phyloP scores from a whole-genome alignment of 1,140 invertebrate genomes.

The Cepaea nemoralis region DNA sequence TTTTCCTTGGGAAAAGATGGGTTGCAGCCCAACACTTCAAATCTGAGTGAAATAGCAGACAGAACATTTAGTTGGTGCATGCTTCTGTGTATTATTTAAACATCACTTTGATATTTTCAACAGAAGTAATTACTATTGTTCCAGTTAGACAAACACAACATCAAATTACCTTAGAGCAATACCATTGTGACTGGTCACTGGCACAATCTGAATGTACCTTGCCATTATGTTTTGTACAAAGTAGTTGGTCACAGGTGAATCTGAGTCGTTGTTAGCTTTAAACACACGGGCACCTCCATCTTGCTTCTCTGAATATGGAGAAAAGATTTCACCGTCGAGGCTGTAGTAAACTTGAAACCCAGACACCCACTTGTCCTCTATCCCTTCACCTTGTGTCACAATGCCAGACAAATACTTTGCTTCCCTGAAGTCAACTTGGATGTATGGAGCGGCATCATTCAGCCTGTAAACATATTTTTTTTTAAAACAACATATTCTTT shows the following conservation, averaged over 20 bases:
- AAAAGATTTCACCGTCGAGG: constrained; percentile 59
- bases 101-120: too few relatives aligned
- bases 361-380: constrained; percentile 62
- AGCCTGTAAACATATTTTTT: constrained; percentile 2
- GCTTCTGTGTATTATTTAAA: too few relatives aligned
- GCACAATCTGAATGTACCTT: constrained; percentile 8
- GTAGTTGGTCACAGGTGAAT: constrained; percentile 44
- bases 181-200: constrained; percentile 8
- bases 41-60: neutral
- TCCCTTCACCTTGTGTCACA: constrained; percentile 48
- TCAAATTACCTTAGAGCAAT: neutral
- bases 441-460: constrained; percentile 9
- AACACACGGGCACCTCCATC: constrained; percentile 47
- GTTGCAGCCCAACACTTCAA: constrained; percentile 25
- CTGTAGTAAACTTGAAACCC: constrained; percentile 64
- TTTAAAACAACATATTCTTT: neutral
- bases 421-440: constrained; percentile 65
- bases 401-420: constrained; percentile 68
- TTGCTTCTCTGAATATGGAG: constrained; percentile 49
- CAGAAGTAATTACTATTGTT: too few relatives aligned
- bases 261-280: constrained; percentile 48
- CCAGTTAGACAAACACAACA: too few relatives aligned
- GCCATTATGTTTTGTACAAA: constrained; percentile 47
- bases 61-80: too few relatives aligned
- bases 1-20: neutral